phyloP scores from a whole-genome alignment of 2,113 vertebrate species.

The Ardeotis arabs region DNA sequence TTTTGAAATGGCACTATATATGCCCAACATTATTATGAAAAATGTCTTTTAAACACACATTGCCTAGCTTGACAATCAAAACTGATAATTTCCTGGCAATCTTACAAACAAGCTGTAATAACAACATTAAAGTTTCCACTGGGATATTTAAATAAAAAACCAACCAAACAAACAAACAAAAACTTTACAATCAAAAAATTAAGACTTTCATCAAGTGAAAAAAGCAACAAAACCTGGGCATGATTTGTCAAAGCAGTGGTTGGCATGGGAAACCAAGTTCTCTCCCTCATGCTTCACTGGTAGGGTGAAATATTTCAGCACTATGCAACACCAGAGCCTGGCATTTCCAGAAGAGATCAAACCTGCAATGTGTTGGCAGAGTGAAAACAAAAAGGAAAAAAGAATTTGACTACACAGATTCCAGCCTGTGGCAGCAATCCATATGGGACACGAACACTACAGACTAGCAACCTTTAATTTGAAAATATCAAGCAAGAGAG shows the following conservation, averaged over 20 bases:
- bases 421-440: background rate
- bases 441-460: background rate
- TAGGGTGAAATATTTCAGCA: background rate
- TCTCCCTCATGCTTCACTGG: background rate
- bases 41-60: background rate
- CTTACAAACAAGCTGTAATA: background rate
- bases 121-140: background rate
- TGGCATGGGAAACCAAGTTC: background rate
- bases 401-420: background rate
- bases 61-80: background rate
- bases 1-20: background rate
- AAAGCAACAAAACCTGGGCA: background rate
- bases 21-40: background rate
- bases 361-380: background rate
- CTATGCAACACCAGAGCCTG: background rate
- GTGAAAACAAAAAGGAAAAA: background rate
- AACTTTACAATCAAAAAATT: background rate
- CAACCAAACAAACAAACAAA: too few species aligned
- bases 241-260: background rate
- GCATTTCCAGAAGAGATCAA: background rate
- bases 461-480: background rate
- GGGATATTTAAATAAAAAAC: background rate
- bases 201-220: background rate
- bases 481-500: background rate
- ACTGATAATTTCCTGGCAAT: background rate